Percentiles rank a stretch among this genome's conserved stretches.
Conservation (phyloP, 2,888 invertebrate species). For the Agriotes lineatus region DNA sequence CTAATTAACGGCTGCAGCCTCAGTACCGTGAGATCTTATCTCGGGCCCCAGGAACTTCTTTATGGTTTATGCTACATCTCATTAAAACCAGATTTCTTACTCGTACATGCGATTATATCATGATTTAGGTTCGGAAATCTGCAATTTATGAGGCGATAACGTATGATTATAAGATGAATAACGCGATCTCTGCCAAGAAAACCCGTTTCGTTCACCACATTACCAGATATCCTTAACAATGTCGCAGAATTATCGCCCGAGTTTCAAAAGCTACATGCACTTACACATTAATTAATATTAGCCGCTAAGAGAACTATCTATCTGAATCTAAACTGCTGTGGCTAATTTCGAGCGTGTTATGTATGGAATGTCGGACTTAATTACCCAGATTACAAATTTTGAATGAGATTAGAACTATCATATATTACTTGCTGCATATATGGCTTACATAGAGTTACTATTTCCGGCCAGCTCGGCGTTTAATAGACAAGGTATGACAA, state of each 20-base stretch:
- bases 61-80: conserved; percentile 44
- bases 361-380: neutral
- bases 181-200: conserved; percentile 23
- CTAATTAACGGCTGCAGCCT: conserved; percentile 42
- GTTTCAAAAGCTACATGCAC: conserved; percentile 3
- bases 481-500: too few relatives aligned
- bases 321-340: neutral
- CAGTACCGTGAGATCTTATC: conserved; percentile 41
- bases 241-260: neutral
- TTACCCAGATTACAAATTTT: neutral
- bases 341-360: neutral
- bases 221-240: conserved; percentile 18
- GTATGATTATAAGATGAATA: conserved; percentile 41
- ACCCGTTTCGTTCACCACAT: conserved; percentile 14
- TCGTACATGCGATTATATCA: conserved; percentile 39
- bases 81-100: conserved; percentile 45
- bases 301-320: neutral
- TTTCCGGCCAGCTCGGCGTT: too few relatives aligned
- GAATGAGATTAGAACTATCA: neutral
- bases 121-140: conserved; percentile 44
- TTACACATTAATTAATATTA: conserved; percentile 3
- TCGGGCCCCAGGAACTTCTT: conserved; percentile 41
- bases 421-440: too few relatives aligned
- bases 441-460: too few relatives aligned
- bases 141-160: conserved; percentile 43